phyloP scores from a whole-genome alignment of 2,113 vertebrate genomes.

The Myotis brandtii region DNA sequence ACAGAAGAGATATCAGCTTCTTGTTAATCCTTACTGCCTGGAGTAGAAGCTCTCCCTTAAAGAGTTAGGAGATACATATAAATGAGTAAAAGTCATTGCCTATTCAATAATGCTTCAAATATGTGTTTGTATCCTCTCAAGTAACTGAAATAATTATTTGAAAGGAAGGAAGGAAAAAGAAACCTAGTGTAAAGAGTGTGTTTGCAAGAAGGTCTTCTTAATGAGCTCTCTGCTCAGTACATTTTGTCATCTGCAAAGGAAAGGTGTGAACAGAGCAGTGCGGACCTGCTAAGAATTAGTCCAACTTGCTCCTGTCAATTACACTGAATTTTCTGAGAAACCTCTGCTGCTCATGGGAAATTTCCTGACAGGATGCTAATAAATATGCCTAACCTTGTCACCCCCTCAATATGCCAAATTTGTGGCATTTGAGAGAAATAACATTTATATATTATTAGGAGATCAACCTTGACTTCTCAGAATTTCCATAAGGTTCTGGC shows the following conservation, averaged over 20 bases:
- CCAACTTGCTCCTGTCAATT: conserved; percentile 64
- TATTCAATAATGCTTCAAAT: conserved; percentile 30
- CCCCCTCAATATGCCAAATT: conserved; percentile 31
- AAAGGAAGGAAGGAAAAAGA: conserved; percentile 49
- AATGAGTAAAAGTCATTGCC: conserved; percentile 56
- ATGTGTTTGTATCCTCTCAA: conserved; percentile 35
- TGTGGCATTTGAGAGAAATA: conserved; percentile 63
- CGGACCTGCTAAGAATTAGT: conserved; percentile 56
- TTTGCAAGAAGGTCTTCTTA: conserved; percentile 73
- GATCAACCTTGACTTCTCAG: conserved; percentile 59
- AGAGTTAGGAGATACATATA: conserved; percentile 51
- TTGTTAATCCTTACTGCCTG: conserved; percentile 13
- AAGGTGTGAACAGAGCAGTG: conserved; percentile 67
- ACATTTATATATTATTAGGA: conserved; percentile 56
- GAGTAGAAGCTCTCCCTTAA: not conserved
- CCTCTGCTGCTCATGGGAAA: conserved; percentile 59
- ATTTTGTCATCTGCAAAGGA: conserved; percentile 69
- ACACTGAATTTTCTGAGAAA: conserved; percentile 68
- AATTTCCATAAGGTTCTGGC: conserved; percentile 65
- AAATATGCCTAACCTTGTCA: conserved; percentile 66
- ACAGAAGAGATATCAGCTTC: conserved; percentile 18
- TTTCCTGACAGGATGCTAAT: conserved; percentile 68
- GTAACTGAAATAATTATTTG: conserved; percentile 58
- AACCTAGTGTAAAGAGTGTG: conserved; percentile 41
- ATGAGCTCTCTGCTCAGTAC: conserved; percentile 63